Base-by-base conservation (phyloP, 2,888 invertebrate species). In the Pyrrhia umbra region DNA sequence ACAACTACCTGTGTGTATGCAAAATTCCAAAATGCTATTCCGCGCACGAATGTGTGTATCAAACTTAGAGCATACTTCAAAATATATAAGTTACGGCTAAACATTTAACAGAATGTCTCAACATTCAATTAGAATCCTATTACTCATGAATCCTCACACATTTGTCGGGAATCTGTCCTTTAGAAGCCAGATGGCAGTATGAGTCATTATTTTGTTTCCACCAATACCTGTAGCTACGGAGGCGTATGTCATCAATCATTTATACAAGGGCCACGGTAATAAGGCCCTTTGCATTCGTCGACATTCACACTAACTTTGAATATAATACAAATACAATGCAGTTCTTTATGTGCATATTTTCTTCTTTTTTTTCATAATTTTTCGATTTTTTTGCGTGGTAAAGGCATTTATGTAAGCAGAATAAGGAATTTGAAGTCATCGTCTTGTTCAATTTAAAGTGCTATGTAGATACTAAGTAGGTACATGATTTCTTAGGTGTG, bases 241-340 rank as follows among this genome's bases (percentile, higher is more conserved):
- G 66, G 61, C 64, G 60, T 54, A 37, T 68, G 61, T 77, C 79
- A 88, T 88, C 85, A 85, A 86, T 89, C 88, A 88, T 83, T 80
- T 63, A 60, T 66, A 79, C 70, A 81, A 84, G 85, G 80, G 81
- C 78, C 80, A 71, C 57, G 64, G 58, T 87, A 88, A 88, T 88
- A 82, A 86, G 84, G 82, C 75, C 76, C 73, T 86, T 87, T 85
- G 80, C 83, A 88, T 87, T 85, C 87, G 61, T 62, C 74, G 72
- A 65, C 70, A 73, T 68, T 65, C 75, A 71, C 68, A 62, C 77
- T 75, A 78, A 69, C 68, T 69, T 77, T 80, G 68, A 76, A 79
- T 78, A 67, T 72, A 75, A 79, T 76, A 66, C 67, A 63, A 75
- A 79, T 76, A 66, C 67, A 63, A 66, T 65, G 58, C 64, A 68